Percentiles rank a stretch among this genome's conserved stretches.
Evolutionary conservation across 2,888 invertebrate species (phyloP).

Genomic region (Andrena flavipes): DNA sequence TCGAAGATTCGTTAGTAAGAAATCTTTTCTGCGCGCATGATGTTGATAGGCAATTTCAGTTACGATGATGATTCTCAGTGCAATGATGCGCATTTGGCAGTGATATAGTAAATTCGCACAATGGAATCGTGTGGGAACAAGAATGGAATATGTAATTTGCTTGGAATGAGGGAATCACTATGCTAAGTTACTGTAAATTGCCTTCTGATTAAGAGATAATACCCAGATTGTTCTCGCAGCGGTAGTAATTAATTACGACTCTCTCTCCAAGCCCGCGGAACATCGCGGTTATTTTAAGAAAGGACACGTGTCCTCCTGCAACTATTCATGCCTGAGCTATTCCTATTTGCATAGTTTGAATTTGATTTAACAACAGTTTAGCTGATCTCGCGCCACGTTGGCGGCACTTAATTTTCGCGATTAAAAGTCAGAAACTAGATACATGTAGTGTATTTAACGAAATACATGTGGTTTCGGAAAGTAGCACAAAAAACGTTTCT

Average conservation of each 20-base stretch:
- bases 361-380: background rate
- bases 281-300: background rate
- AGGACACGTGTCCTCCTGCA: background rate
- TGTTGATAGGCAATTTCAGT: background rate
- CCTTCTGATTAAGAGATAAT: slow-evolving; percentile 21
- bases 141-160: background rate
- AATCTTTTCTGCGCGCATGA: background rate
- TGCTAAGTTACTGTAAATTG: slow-evolving; percentile 16
- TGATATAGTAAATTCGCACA: background rate
- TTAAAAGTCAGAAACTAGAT: too few species aligned
- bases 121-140: background rate
- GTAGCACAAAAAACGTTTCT: background rate
- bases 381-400: too few species aligned
- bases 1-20: background rate
- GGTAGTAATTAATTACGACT: slow-evolving; percentile 16
- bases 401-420: too few species aligned
- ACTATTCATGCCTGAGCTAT: background rate
- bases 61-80: background rate
- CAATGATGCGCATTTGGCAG: background rate
- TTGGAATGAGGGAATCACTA: background rate
- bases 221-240: slow-evolving; percentile 1
- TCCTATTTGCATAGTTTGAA: background rate
- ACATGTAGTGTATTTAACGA: background rate
- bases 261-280: slow-evolving; percentile 1
- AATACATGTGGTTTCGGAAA: background rate